Evolutionary conservation across 2,888 invertebrate genomes (phyloP), one percentile per base, ranked within the genome.

Genomic region (Ceraclea dissimilis): DNA sequence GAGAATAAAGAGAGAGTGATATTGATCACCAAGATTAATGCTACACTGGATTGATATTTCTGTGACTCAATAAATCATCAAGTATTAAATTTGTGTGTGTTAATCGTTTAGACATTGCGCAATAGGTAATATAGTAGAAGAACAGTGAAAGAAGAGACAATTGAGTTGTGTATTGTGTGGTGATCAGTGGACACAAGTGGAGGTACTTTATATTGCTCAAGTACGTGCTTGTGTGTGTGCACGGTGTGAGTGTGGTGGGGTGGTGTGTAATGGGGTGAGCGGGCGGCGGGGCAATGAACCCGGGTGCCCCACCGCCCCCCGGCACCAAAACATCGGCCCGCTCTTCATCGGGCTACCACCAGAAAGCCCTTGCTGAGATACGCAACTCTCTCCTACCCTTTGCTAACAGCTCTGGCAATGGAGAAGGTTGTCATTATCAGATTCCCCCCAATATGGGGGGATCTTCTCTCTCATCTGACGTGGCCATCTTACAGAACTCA

Each of bases 321-420:
- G 76, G 76, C 72, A 73, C 83, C 76, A 77, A 78, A 73, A 73
- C 83, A 76, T 81, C 82, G 75, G 81, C 82, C 78, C 83, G 84
- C 76, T 81, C 80, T 71, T 81, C 80, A 71, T 82, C 86, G 77
- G 87, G 87, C 76, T 90, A 90, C 75, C 87, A 87, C 75, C 88
- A 89, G 74, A 89, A 90, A 78, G 90, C 90, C 70, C 82, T 91
- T 73, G 89, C 88, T 74, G 87, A 90, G 75, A 91, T 90, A 68
- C 82, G 90, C 65, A 89, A 89, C 72, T 89, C 90, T 59, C 73
- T 90, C 66, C 79, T 86, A 66, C 90, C 90, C 53, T 90, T 89
- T 71, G 89, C 88, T 54, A 88, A 88, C 68, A 83, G 76, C 64
- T 75, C 76, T 57, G 82, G 76, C 53, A 88, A 88, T 67, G 82